Base-by-base conservation (phyloP, 2,797 vertebrate species). In the Cryptoblepharus egeriae region DNA sequence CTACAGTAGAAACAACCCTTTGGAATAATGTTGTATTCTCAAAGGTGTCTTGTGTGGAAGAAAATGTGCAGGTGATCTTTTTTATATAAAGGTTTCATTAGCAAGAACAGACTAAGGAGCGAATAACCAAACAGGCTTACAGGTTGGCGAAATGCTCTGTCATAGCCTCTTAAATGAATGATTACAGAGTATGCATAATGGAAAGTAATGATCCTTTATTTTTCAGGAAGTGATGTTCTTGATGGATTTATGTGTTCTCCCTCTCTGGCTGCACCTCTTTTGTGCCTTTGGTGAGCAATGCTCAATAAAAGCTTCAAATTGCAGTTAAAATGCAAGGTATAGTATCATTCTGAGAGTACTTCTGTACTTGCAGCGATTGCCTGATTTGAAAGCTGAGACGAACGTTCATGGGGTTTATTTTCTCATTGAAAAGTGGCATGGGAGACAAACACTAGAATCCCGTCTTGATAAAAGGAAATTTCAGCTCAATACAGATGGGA, bases 61-160 rank as follows among this genome's bases (percentile, higher is more conserved):
- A 73, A 72, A 57, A 72, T 39, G 64, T 58, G 37, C 58, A 77
- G 67, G 49, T 73, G 49, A 42, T 72, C 13, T n/a, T 65, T 84
- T 80, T 8, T 55, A 49, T 63, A 79, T 28, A 73, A 12, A 22
- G 4, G 35, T 79, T 72, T 77, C 18, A 42, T 65, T 77, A 39
- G 61, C 76, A 79, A 61, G 49, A 71, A 45, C 12, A 84, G 80
- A 73, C 35, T 39, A 72, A 20, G 39, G 58, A 84, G 73, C 39
- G 3, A 80, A 77, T 37, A 78, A 77, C 74, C 61, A 70, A 64
- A 83, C 26, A 80, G 74, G 67, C 30, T 75, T 68, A 67, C n/a
- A 60, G n/a, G 45, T 80, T 69, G 3, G 74, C 79, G 82, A 78
- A 0, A 2, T 9, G 16, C 60, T 77, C 77, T 3, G 30, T 42